Conservation (phyloP, 2,797 vertebrate genomes). For the Epinephelus coioides region DNA sequence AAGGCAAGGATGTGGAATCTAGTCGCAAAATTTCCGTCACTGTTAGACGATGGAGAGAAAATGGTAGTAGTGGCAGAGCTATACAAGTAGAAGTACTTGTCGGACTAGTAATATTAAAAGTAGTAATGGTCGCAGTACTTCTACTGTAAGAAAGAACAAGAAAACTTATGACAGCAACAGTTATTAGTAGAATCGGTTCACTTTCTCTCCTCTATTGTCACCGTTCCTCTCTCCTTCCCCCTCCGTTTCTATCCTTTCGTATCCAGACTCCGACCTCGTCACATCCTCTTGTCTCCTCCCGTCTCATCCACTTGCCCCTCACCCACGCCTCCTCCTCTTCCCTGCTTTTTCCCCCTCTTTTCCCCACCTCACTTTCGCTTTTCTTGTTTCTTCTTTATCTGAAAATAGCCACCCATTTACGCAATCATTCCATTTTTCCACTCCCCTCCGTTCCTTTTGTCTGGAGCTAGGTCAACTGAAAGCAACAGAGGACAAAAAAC, state of each 20-base stretch:
- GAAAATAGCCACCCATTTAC: constrained; percentile 71
- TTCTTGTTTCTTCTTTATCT: constrained; percentile 58
- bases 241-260: constrained; percentile 40
- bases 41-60: constrained; percentile 3
- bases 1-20: constrained; percentile 26
- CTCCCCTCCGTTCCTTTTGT: constrained; percentile 58
- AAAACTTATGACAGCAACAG: neutral
- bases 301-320: constrained; percentile 61
- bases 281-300: constrained; percentile 48
- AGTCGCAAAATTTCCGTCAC: constrained; percentile 34
- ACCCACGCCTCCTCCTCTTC: constrained; percentile 46
- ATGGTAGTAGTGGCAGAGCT: neutral
- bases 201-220: constrained; percentile 5
- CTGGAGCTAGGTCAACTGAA: constrained; percentile 73
- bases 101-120: neutral
- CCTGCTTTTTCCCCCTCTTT: constrained; percentile 4
- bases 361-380: constrained; percentile 27
- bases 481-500: constrained; percentile 58
- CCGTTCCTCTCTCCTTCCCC: neutral
- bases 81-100: neutral
- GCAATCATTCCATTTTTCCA: constrained; percentile 61
- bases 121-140: constrained; percentile 1
- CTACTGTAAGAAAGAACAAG: constrained; percentile 8
- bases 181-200: constrained; percentile 2
- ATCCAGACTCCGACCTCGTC: constrained; percentile 49